phyloP scores from a whole-genome alignment of 2,797 vertebrate genomes.

The Brachyalestes nurse region DNA sequence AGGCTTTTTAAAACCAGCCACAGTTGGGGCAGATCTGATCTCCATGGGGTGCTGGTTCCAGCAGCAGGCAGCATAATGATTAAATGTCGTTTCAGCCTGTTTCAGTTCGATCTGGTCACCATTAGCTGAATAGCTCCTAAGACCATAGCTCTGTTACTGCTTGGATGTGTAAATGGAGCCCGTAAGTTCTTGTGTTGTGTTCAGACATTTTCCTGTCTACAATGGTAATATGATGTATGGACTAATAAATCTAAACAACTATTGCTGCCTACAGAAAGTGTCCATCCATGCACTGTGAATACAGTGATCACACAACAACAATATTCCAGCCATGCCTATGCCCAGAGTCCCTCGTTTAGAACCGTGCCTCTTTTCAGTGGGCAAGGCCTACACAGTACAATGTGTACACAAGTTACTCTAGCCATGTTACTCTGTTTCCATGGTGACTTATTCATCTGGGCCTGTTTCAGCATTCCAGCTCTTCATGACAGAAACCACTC shows the following conservation, averaged over 20 bases:
- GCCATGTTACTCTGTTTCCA: slow-evolving; percentile 52
- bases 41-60: too few species aligned
- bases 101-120: too few species aligned
- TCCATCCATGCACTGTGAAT: slow-evolving; percentile 20
- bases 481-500: slow-evolving; percentile 61
- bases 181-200: too few species aligned
- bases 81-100: too few species aligned
- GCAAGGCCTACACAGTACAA: slow-evolving; percentile 37
- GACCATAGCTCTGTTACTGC: too few species aligned
- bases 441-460: slow-evolving; percentile 55
- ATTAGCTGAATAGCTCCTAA: too few species aligned
- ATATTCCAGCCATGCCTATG: slow-evolving; percentile 19
- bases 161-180: too few species aligned
- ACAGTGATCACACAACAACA: slow-evolving; percentile 40
- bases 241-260: slow-evolving; percentile 16
- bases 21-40: too few species aligned
- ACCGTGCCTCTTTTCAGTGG: slow-evolving; percentile 44
- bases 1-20: too few species aligned
- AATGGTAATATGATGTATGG: not conserved
- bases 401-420: slow-evolving; percentile 55
- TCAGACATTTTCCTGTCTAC: not conserved
- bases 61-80: too few species aligned
- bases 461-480: slow-evolving; percentile 56
- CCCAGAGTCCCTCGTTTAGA: slow-evolving; percentile 33
- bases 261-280: slow-evolving; percentile 10